Evolutionary conservation across 2,113 vertebrate genomes (phyloP).

Genomic region (Tor tambroides): DNA sequence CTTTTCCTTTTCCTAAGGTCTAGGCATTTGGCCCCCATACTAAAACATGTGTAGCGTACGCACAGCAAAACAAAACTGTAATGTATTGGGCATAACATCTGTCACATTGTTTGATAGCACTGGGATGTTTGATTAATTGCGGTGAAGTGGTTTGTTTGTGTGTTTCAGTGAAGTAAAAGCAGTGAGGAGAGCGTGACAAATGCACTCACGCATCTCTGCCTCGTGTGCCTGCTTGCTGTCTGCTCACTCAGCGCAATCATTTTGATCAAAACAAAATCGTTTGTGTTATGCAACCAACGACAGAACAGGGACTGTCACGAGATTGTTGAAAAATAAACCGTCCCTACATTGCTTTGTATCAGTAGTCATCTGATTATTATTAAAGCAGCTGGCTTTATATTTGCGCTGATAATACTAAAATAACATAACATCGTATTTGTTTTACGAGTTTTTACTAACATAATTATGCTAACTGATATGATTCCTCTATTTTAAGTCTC

Average conservation of each 20-base stretch:
- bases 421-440: too few species aligned
- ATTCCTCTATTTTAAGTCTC: not conserved
- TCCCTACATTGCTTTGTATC: not conserved
- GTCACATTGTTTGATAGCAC: not conserved
- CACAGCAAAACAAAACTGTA: not conserved
- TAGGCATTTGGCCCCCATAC: too few species aligned
- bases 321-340: not conserved
- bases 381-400: too few species aligned
- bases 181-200: not conserved
- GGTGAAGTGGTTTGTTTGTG: not conserved
- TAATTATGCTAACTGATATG: not conserved
- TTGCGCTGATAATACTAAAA: not conserved
- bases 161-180: not conserved
- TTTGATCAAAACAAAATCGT: conserved; percentile 10
- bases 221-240: not conserved
- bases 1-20: not conserved
- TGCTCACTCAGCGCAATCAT: not conserved
- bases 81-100: not conserved
- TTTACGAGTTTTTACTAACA: too few species aligned
- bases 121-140: not conserved
- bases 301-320: not conserved
- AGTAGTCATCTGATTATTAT: not conserved
- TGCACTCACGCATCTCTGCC: not conserved
- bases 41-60: not conserved
- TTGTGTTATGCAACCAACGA: not conserved